Conservation (phyloP, 2,113 vertebrate genomes). For the Riparia riparia region DNA sequence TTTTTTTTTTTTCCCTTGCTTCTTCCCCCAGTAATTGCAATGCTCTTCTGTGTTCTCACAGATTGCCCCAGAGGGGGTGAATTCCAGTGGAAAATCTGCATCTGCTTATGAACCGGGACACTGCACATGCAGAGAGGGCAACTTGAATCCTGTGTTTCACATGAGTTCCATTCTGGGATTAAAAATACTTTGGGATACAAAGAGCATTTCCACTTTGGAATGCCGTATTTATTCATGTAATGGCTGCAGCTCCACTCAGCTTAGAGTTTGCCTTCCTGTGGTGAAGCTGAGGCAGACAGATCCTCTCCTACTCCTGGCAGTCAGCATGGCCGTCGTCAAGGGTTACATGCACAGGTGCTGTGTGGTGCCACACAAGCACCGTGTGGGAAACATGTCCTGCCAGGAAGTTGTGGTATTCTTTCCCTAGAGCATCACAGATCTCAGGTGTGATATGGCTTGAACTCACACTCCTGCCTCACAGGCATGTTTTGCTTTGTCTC, state of each 20-base stretch:
- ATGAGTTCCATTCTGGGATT: neutral
- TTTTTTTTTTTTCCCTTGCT: neutral
- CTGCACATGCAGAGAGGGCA: neutral
- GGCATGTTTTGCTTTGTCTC: neutral
- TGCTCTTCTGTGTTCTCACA: neutral
- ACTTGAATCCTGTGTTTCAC: neutral
- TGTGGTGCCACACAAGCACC: neutral
- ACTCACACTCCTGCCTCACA: neutral
- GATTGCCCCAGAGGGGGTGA: neutral
- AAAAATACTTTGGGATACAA: neutral
- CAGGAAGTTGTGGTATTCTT: neutral
- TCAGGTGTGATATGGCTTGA: fast-evolving
- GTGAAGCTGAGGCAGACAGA: neutral
- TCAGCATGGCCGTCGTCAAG: fast-evolving
- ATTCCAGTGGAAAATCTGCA: neutral
- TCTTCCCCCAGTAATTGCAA: neutral
- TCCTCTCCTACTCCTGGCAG: neutral
- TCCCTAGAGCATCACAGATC: neutral
- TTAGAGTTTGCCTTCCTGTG: neutral
- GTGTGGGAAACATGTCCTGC: neutral
- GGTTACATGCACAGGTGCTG: fast-evolving
- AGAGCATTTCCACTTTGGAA: neutral
- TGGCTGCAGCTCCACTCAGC: neutral
- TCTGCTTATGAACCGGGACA: neutral
- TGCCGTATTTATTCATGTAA: neutral